A percentile compares a stretch with the other conserved stretches of the same genome.
These are phyloP conservation scores for Tragelaphus eurycerus DNA, from an alignment of 2,797 vertebrate species.

Conservation along the genomic window DNA sequence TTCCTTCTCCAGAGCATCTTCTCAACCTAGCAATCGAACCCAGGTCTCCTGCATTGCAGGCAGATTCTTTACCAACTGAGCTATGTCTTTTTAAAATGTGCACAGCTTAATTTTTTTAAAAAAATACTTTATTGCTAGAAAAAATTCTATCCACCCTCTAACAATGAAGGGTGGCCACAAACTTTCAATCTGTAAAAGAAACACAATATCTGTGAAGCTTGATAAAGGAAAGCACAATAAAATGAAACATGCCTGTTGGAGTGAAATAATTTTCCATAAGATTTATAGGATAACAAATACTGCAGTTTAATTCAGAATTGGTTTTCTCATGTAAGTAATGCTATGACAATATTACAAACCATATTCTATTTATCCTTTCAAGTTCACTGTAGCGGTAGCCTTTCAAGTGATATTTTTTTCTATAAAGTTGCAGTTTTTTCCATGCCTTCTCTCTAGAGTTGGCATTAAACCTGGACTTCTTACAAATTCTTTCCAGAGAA, in stretches of 20 bases:
- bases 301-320: neutral
- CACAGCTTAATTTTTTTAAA: neutral
- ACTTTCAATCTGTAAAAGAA: neutral
- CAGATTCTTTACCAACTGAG: neutral
- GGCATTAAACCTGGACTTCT: conserved; percentile 45
- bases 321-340: neutral
- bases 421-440: conserved; percentile 20
- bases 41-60: neutral
- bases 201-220: neutral
- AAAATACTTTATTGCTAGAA: neutral
- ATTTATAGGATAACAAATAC: neutral
- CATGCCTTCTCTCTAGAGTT: conserved; percentile 38
- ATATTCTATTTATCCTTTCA: conserved; percentile 18
- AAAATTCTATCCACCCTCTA: neutral
- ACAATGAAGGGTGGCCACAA: neutral
- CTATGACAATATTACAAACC: conserved; percentile 28
- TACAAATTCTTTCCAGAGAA: conserved; percentile 53
- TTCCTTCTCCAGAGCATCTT: neutral
- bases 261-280: conserved; percentile 29
- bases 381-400: neutral
- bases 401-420: conserved; percentile 46
- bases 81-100: neutral
- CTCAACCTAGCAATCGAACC: neutral
- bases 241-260: neutral
- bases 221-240: neutral